Evolutionary conservation across 2,888 invertebrate species (phyloP), one percentile per base, ranked within the genome.

Genomic region (Notodonta ziczac): DNA sequence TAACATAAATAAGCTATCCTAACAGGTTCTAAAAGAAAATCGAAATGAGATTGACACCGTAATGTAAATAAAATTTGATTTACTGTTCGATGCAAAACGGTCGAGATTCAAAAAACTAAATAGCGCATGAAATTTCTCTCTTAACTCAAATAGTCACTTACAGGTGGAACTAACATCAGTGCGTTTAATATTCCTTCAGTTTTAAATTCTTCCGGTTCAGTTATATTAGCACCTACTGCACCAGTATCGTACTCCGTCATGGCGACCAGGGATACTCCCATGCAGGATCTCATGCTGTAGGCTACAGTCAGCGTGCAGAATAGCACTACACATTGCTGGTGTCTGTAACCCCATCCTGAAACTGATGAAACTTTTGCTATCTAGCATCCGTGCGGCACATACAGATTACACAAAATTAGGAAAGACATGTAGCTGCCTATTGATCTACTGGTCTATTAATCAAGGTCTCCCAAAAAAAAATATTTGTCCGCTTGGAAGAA

Each of bases 221-320:
- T 59, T 6, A 5, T 14, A 16, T 59, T 59, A 4, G 5, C 39
- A 13, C 32, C 54, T 39, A n/a, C n/a, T 7, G 12, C 13, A 9
- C 44, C 44, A 4, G 16, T 24, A 1, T 73, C 67, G 32, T 67
- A 70, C 14, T 78, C 70, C 0, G 84, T 85, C 96, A 96, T 96
- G 0, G 95, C 95, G 0, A 96, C 96, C 32, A 96, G 85, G 0
- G 95, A 95, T 0, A 96, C 95, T 0, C 96, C 96, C 82, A 96
- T 93, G 67, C 95, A 95, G 0, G 95, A 91, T 63, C 96, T 86
- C 86, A 95, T 94, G 10, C 95, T 95, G 82, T 96, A 96, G 4
- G 94, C 95, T 52, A 94, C 91, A 0, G 94, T 88, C 16, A 95
- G 84, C 1, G 95, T 91, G 13, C 94, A 77, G 72, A 96, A 95